Evolutionary conservation across 2,888 invertebrate species (phyloP), one percentile per base, ranked within the genome.

Genomic region (Leptopilina drosophilae): DNA sequence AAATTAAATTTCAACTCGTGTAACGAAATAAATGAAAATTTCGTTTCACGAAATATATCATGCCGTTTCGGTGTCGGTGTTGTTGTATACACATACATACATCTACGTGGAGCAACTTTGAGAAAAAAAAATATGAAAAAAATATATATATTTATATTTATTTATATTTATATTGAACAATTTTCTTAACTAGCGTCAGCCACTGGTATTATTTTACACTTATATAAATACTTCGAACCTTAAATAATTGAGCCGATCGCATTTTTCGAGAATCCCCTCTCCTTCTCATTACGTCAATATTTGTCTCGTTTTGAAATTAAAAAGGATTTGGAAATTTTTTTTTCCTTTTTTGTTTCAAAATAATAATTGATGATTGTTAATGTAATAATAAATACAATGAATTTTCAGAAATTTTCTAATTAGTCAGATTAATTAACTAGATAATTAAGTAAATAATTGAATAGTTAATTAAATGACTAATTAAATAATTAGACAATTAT

Each of bases 221-320:
- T 79, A 64, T 67, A 62, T 67, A 62, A 80, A 62, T 77, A 80
- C 78, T 78, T 69, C 83, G 84, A 84, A 84, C 83, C 84, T 85
- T 86, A 88, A 88, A 88, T 87, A 89, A 89, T 89, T 89, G 89
- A 90, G 88, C 87, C 89, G 86, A 90, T 88, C 83, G 80, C 80
- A 82, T 84, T 87, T 82, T 82, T 83, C 82, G 84, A 86, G 86
- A 87, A 80, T 84, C 83, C 81, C 84, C 83, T 83, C 82, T 77
- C 64, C 78, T 81, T 82, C 79, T 82, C 83, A 82, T 62, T 62
- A n/a, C 9, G 8, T 15, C 7, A 59, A 59, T 33, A 33, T 59
- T 59, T 59, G 6, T 56, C 49, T 12, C 5, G 11, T 67, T 46
- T 67, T 42, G 42, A 20, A 49, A 67, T 49, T 20, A 26, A 69